Conservation (phyloP, 2,888 invertebrate genomes). For the Eupeodes latifasciatus region DNA sequence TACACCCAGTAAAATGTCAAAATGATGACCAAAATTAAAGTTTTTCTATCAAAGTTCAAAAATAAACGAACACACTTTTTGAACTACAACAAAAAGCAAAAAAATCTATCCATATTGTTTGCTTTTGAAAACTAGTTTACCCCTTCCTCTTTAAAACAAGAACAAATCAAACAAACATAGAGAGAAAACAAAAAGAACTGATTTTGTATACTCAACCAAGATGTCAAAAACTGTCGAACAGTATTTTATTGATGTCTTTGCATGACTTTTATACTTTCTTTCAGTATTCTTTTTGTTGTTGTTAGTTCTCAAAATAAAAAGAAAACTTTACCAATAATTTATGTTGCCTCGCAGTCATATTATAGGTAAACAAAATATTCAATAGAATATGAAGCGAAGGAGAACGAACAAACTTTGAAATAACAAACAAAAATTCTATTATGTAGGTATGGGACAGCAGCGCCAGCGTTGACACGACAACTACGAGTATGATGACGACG, state of each 20-base stretch:
- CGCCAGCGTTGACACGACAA: no score
- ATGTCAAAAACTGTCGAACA: slow-evolving; percentile 70
- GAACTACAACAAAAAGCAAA: neutral
- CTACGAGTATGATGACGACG: neutral
- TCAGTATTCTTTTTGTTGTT: neutral
- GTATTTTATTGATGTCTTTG: slow-evolving; percentile 70
- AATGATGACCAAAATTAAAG: neutral
- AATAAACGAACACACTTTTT: slow-evolving; percentile 5
- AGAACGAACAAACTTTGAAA: slow-evolving; percentile 61
- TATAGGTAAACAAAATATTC: slow-evolving; percentile 59
- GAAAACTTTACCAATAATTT: slow-evolving; percentile 67
- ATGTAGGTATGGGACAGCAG: neutral
- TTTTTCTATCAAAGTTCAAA: slow-evolving; percentile 25
- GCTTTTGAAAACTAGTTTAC: no score
- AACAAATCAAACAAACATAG: neutral
- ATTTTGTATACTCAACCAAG: slow-evolving; percentile 29
- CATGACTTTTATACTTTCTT: slow-evolving; percentile 57
- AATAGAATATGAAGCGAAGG: slow-evolving; percentile 29
- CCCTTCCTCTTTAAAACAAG: neutral
- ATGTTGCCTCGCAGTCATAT: slow-evolving; percentile 50
- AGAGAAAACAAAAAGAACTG: neutral
- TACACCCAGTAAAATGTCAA: slow-evolving; percentile 30
- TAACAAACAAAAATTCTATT: slow-evolving; percentile 57
- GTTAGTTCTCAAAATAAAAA: neutral
- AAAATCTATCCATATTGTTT: neutral